Conservation (phyloP, 1,140 invertebrate species). For the Nomia melanderi region DNA sequence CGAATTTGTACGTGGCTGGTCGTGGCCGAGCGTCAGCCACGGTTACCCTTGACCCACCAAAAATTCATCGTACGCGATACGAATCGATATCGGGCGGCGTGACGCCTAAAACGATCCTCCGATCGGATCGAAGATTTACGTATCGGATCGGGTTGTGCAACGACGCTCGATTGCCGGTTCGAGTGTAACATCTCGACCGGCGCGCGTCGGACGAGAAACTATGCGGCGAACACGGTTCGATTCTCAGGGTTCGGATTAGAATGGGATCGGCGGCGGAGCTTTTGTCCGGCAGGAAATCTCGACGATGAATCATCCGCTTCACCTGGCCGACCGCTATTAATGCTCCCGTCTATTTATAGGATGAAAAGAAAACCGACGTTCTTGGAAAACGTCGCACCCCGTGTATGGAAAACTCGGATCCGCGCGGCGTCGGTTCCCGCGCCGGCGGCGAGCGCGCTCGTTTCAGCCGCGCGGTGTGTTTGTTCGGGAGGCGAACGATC, state of each 20-base stretch:
- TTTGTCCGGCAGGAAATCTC: slow-evolving; percentile 49
- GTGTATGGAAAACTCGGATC: slow-evolving; percentile 41
- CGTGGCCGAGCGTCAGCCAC: neutral
- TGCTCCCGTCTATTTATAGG: slow-evolving; percentile 55
- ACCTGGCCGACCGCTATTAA: slow-evolving; percentile 53
- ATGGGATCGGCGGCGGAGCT: slow-evolving; percentile 10
- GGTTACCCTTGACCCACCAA: slow-evolving; percentile 24
- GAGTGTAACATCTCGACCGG: too few species aligned
- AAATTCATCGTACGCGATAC: neutral
- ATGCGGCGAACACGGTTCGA: too few species aligned
- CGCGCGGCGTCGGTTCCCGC: neutral
- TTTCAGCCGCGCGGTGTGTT: neutral
- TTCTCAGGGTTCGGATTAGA: neutral
- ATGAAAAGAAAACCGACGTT: slow-evolving; percentile 52
- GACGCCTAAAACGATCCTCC: too few species aligned
- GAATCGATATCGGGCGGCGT: neutral
- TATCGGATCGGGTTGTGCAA: too few species aligned
- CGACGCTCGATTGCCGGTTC: too few species aligned
- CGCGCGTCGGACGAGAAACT: too few species aligned
- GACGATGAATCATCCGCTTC: slow-evolving; percentile 51
- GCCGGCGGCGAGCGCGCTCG: neutral
- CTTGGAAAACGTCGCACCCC: slow-evolving; percentile 38
- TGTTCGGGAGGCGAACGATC: neutral
- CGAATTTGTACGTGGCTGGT: slow-evolving; percentile 22
- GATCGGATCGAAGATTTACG: too few species aligned